phyloP scores from a whole-genome alignment of 2,888 invertebrate genomes.

The Agrenia bidenticulata region DNA sequence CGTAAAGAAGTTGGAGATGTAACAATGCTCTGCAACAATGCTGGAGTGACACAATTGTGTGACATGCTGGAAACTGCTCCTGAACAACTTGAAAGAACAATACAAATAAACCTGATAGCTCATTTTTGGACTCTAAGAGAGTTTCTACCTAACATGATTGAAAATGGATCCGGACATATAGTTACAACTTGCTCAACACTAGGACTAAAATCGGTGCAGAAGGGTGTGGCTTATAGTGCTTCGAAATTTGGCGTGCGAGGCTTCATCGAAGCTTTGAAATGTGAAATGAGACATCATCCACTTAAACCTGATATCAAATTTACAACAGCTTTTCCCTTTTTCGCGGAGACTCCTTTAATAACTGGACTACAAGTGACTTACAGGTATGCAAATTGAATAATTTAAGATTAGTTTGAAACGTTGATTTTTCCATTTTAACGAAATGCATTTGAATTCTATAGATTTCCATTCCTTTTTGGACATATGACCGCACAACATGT shows the following conservation, averaged over 20 bases:
- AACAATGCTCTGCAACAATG: conserved; percentile 73
- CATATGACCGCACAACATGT: conserved; percentile 64
- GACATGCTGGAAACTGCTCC: conserved; percentile 63
- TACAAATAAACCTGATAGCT: conserved; percentile 64
- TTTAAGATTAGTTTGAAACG: neutral
- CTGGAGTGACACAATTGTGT: conserved; percentile 80
- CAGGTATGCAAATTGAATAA: conserved; percentile 15
- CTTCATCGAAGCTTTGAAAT: conserved; percentile 65
- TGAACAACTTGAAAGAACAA: conserved; percentile 61
- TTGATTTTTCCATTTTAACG: neutral
- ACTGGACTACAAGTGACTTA: conserved; percentile 28
- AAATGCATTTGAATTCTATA: conserved; percentile 55
- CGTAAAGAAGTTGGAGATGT: conserved; percentile 62
- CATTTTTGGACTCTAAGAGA: conserved; percentile 67
- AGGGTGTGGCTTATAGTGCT: conserved; percentile 64
- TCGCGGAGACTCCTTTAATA: conserved; percentile 60
- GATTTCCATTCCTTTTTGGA: conserved; percentile 68
- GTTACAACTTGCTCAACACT: conserved; percentile 66
- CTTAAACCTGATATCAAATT: conserved; percentile 62
- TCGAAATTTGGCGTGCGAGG: conserved; percentile 71
- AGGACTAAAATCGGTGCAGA: conserved; percentile 62
- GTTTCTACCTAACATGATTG: conserved; percentile 65
- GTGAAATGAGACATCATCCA: conserved; percentile 64
- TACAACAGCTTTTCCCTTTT: conserved; percentile 67
- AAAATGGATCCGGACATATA: conserved; percentile 64